Evolutionary conservation across 2,888 invertebrate genomes (phyloP).

Genomic region (Nomada fabriciana): DNA sequence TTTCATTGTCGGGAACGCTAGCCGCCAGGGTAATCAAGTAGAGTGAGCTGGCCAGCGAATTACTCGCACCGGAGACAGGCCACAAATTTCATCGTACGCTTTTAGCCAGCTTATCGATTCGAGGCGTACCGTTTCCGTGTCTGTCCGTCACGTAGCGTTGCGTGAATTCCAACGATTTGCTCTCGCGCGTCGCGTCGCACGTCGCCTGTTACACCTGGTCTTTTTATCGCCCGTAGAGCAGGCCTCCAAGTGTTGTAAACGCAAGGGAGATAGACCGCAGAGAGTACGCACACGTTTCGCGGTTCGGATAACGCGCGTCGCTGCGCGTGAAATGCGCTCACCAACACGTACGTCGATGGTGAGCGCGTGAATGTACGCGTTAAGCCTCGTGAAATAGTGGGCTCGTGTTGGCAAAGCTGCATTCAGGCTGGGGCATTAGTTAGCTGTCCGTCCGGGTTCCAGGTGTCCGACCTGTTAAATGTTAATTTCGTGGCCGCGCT

Average conservation of each 20-base stretch:
- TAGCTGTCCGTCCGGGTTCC: conserved; percentile 74
- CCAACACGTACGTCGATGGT: conserved; percentile 9
- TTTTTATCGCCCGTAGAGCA: conserved; percentile 40
- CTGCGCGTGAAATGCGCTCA: conserved; percentile 50
- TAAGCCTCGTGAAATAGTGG: conserved; percentile 15
- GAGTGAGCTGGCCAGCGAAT: conserved; percentile 11
- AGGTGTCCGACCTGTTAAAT: conserved; percentile 78
- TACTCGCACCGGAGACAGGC: conserved; percentile 13
- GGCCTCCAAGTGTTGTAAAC: conserved; percentile 15
- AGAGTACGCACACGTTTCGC: conserved; percentile 44
- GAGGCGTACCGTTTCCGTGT: conserved; percentile 18
- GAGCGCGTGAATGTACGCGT: conserved; percentile 15
- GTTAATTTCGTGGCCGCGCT: conserved; percentile 78
- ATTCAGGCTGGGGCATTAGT: conserved; percentile 73
- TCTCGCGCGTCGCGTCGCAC: conserved; percentile 23
- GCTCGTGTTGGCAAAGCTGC: conserved; percentile 29
- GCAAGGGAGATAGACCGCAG: conserved; percentile 5
- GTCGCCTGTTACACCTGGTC: conserved; percentile 35
- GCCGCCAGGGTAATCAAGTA: conserved; percentile 19
- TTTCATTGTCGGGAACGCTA: conserved; percentile 2
- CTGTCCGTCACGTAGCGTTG: conserved; percentile 46
- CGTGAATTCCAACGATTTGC: conserved; percentile 57
- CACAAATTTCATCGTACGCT: conserved; percentile 42
- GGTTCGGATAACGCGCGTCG: conserved; percentile 49
- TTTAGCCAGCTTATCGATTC: conserved; percentile 51